Conservation (phyloP, 2,888 invertebrate species). For the Halocaridina rubra region DNA sequence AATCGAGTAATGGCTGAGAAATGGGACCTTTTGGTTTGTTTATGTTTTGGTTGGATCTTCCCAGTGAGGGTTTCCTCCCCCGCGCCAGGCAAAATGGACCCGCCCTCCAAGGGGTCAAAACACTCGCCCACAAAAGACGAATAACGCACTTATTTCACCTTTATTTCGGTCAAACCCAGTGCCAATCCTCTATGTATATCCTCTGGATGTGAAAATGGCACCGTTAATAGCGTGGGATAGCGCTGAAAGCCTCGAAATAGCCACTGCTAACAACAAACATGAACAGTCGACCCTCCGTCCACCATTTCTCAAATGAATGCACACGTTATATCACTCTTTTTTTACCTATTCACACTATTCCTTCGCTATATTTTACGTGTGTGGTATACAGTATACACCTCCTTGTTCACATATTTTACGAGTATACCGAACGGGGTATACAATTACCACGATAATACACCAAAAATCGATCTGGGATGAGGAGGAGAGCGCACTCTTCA, state of each 20-base stretch:
- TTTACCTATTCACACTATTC: background rate
- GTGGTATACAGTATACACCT: constrained; percentile 19
- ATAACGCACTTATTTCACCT: constrained; percentile 17
- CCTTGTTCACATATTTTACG: constrained; percentile 22
- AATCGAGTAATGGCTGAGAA: too few species aligned
- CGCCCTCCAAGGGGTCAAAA: constrained; percentile 53
- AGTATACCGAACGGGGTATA: constrained; percentile 12
- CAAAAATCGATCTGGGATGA: constrained; percentile 51
- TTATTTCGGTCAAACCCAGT: background rate
- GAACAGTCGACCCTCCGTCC: constrained; percentile 37
- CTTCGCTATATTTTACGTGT: background rate
- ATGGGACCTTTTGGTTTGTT: too few species aligned
- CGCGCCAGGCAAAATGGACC: constrained; percentile 48
- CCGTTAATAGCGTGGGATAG: background rate
- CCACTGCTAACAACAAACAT: constrained; percentile 40
- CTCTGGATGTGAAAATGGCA: background rate
- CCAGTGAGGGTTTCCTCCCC: constrained; percentile 25
- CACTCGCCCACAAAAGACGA: constrained; percentile 53
- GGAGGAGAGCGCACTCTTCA: constrained; percentile 54
- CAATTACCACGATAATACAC: constrained; percentile 44
- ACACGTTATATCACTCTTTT: constrained; percentile 22
- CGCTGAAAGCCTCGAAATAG: constrained; percentile 11
- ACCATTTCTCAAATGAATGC: constrained; percentile 54
- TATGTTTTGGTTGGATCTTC: constrained; percentile 32
- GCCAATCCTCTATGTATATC: background rate